Conservation (phyloP, 2,113 vertebrate genomes). For the Poicephalus meyeri region DNA sequence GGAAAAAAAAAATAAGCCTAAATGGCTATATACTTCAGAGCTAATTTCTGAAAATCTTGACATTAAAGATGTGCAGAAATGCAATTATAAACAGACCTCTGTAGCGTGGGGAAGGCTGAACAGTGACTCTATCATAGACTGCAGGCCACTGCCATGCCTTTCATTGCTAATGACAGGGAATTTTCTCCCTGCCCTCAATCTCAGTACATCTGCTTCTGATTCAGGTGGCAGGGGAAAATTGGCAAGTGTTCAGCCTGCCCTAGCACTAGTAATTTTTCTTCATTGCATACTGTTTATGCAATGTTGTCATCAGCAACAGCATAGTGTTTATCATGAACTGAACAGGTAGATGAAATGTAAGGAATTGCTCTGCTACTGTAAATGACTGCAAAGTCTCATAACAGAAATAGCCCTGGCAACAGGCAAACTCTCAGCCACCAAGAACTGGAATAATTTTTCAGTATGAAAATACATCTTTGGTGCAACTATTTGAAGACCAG, state of each 20-base stretch:
- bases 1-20: not conserved
- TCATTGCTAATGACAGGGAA: not conserved
- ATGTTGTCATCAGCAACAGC: not conserved
- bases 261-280: not conserved
- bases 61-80: not conserved
- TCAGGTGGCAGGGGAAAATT: not conserved
- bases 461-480: not conserved
- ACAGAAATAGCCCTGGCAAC: not conserved
- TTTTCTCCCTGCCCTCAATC: not conserved
- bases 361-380: not conserved
- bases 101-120: not conserved
- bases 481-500: not conserved
- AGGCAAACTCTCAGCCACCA: not conserved
- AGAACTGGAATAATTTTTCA: not conserved
- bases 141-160: not conserved
- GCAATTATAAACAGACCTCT: not conserved
- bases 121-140: not conserved
- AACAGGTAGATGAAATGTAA: not conserved
- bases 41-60: not conserved
- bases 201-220: slow-evolving; percentile 10
- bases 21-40: not conserved
- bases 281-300: not conserved
- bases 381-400: not conserved
- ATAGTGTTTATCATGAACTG: not conserved
- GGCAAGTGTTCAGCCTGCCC: not conserved